These are phyloP conservation scores for Paguma larvata DNA, from an alignment of 2,797 vertebrate genomes.

Conservation along the genomic window DNA sequence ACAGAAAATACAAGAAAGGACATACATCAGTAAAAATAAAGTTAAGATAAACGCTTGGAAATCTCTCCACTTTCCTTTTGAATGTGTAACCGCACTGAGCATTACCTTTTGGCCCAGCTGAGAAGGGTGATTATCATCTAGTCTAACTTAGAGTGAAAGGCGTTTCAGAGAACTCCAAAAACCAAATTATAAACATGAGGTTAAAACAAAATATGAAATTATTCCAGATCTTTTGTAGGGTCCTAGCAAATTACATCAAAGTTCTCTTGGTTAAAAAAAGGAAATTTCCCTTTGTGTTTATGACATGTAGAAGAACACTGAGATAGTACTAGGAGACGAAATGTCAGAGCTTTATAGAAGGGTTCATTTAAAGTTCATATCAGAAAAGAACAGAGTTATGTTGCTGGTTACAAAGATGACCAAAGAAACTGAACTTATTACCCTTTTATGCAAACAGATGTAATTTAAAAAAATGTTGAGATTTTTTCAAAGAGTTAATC, in stretches of 20 bases:
- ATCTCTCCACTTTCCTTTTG: conserved; percentile 61
- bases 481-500: conserved; percentile 34
- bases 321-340: background rate
- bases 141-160: conserved; percentile 73
- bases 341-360: conserved; percentile 2
- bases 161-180: conserved; percentile 69
- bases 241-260: conserved; percentile 70
- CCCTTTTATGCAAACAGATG: background rate
- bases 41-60: conserved; percentile 53
- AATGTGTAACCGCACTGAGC: conserved; percentile 45
- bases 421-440: conserved; percentile 34
- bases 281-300: conserved; percentile 51
- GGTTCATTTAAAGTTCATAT: conserved; percentile 63
- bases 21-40: conserved; percentile 53
- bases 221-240: conserved; percentile 58
- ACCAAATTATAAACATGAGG: conserved; percentile 71
- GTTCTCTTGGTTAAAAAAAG: conserved; percentile 61
- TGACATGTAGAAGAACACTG: background rate
- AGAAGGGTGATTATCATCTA: conserved; percentile 67
- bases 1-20: conserved; percentile 63
- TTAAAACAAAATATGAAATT: conserved; percentile 68
- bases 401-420: conserved; percentile 31
- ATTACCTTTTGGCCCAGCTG: conserved; percentile 59
- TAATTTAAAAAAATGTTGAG: conserved; percentile 30
- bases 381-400: conserved; percentile 32